These are phyloP conservation scores for Pristionchus exspectatus DNA, from an alignment of 2,888 invertebrate species.

Conservation along the genomic window DNA sequence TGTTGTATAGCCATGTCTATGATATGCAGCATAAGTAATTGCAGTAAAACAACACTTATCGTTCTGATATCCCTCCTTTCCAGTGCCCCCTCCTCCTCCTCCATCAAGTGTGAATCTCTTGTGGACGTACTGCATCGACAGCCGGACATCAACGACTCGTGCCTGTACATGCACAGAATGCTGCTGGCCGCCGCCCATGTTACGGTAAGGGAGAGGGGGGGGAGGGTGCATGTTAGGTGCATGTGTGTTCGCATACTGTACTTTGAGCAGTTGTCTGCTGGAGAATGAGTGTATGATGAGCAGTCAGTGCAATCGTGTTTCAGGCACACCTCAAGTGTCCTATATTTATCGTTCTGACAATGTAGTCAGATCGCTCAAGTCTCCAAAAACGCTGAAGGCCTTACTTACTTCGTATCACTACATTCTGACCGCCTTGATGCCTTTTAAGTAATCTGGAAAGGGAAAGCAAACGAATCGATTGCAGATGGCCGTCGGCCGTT, in stretches of 20 bases:
- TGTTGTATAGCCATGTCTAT: no score
- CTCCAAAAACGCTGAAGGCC: no score
- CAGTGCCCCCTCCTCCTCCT: background rate
- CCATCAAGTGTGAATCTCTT: slow-evolving; percentile 43
- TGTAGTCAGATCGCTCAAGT: no score
- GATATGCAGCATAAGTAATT: no score
- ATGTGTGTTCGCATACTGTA: no score
- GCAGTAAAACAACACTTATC: no score
- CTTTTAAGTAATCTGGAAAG: no score
- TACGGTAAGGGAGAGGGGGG: background rate
- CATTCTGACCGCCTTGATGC: no score
- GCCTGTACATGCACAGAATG: slow-evolving; percentile 29
- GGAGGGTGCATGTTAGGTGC: background rate
- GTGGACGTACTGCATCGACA: slow-evolving; percentile 45
- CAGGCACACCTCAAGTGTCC: no score
- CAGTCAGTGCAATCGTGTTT: background rate
- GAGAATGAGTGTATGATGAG: no score
- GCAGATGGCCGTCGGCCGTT: slow-evolving; percentile 35
- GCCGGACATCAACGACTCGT: background rate
- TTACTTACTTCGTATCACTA: no score
- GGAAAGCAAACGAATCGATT: background rate
- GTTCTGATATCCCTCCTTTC: background rate
- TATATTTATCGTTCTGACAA: background rate
- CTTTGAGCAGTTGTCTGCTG: no score
- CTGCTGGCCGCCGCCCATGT: slow-evolving; percentile 45